phyloP scores from a whole-genome alignment of 2,888 invertebrate genomes.

The Microctonus aethiopoides region DNA sequence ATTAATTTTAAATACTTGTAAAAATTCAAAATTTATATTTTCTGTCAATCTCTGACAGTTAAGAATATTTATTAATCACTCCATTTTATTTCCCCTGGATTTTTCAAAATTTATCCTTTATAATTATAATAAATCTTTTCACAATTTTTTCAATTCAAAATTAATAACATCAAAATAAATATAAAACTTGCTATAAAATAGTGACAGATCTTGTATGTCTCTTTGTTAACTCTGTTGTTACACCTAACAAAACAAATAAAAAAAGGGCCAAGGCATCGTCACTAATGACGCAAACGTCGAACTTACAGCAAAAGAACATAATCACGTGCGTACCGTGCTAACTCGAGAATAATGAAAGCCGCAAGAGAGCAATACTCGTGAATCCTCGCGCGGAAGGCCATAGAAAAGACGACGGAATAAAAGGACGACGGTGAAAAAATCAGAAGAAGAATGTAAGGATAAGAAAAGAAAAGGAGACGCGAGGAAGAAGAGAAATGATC shows the following conservation, averaged over 20 bases:
- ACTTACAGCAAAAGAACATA: constrained; percentile 27
- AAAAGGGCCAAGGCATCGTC: constrained; percentile 24
- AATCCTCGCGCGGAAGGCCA: constrained; percentile 44
- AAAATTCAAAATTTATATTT: neutral
- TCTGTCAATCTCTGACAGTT: no score
- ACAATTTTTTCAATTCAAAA: no score
- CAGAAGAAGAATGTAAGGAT: constrained; percentile 17
- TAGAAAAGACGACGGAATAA: constrained; percentile 26
- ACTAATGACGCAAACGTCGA: constrained; percentile 24
- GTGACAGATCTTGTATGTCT: no score
- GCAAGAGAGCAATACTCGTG: constrained; percentile 47
- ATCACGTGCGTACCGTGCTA: constrained; percentile 43
- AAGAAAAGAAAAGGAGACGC: constrained; percentile 18
- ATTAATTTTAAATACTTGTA: neutral
- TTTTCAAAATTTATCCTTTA: no score
- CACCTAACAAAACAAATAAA: no score
- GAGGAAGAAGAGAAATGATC: constrained; percentile 26
- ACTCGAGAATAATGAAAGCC: constrained; percentile 49
- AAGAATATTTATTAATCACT: no score
- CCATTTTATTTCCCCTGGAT: no score
- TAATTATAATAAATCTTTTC: no score
- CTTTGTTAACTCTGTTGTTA: no score
- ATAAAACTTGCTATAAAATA: no score
- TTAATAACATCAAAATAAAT: no score
- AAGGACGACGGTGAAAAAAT: constrained; percentile 7